These are phyloP conservation scores for Leucoptera coffeella DNA, from an alignment of 2,888 invertebrate genomes.

Conservation along the genomic window DNA sequence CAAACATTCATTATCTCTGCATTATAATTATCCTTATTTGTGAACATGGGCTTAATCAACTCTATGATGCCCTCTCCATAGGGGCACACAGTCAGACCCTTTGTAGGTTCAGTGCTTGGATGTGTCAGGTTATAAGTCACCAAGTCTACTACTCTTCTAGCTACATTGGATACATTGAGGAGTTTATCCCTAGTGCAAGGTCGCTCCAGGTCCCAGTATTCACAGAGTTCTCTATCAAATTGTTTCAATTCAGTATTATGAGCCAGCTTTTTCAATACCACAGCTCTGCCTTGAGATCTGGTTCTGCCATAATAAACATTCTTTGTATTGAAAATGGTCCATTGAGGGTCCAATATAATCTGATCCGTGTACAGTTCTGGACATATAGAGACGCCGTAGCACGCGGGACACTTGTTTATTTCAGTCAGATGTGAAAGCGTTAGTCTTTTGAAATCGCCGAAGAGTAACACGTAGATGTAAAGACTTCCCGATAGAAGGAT, in stretches of 20 bases:
- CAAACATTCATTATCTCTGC: conserved; percentile 49
- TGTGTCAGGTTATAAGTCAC: conserved; percentile 23
- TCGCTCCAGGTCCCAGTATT: conserved; percentile 24
- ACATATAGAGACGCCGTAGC: conserved; percentile 66
- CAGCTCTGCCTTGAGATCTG: conserved; percentile 17
- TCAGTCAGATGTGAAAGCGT: conserved; percentile 34
- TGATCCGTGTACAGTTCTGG: conserved; percentile 52
- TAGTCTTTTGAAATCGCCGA: conserved; percentile 27
- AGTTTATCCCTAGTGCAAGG: conserved; percentile 34
- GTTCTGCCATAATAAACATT: conserved; percentile 64
- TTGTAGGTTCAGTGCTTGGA: conserved; percentile 20
- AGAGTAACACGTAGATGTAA: conserved; percentile 20
- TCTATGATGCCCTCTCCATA: conserved; percentile 31
- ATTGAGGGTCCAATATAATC: conserved; percentile 28
- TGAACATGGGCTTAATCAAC: conserved; percentile 23
- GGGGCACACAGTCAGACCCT: conserved; percentile 45
- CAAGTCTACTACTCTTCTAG: conserved; percentile 19
- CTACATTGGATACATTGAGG: conserved; percentile 18
- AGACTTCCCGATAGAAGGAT: conserved; percentile 17
- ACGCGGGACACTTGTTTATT: conserved; percentile 62
- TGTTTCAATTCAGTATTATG: conserved; percentile 54
- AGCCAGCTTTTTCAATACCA: conserved; percentile 70
- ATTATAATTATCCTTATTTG: conserved; percentile 16
- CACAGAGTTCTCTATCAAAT: conserved; percentile 53
- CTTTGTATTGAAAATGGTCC: conserved; percentile 58